A percentile compares a stretch with the other conserved stretches of the same genome.
phyloP scores from a whole-genome alignment of 2,113 vertebrate genomes.

The Thomomys bottae region DNA sequence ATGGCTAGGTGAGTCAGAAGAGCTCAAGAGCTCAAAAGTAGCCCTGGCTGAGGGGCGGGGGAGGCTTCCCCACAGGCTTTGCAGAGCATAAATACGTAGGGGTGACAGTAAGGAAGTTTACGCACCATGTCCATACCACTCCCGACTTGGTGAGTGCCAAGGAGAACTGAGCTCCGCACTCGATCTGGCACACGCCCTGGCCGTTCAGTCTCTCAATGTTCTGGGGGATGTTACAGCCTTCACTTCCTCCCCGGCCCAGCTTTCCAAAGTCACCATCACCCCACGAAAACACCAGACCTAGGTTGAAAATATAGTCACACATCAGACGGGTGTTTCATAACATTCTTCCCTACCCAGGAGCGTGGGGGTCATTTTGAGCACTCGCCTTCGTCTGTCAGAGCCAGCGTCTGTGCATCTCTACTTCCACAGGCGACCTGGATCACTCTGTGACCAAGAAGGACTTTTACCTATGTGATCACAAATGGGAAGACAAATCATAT shows the following conservation, averaged over 20 bases:
- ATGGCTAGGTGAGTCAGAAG: neutral
- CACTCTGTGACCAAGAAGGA: conserved; percentile 96
- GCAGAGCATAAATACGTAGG: neutral
- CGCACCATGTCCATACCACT: conserved; percentile 98
- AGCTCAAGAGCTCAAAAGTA: neutral
- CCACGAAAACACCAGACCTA: conserved; percentile 99
- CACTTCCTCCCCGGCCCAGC: conserved; percentile 96
- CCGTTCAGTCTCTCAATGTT: conserved; percentile 98
- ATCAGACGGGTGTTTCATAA: conserved; percentile 34
- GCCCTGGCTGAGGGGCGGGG: too few species aligned
- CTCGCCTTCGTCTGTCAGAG: conserved; percentile 97
- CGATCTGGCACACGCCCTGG: conserved; percentile 97
- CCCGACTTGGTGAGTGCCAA: conserved; percentile 98
- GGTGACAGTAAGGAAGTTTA: neutral
- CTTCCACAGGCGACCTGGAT: conserved; percentile 99
- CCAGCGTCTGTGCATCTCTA: conserved; percentile 97
- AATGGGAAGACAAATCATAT: neutral
- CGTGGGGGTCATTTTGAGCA: neutral
- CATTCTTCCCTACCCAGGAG: fast-evolving
- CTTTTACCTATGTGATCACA: conserved; percentile 91
- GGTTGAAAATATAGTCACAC: conserved; percentile 1
- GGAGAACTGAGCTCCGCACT: conserved; percentile 98
- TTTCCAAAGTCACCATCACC: conserved; percentile 99
- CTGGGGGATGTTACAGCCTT: conserved; percentile 99
- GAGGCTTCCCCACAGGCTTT: fast-evolving